Evolutionary conservation across 2,888 invertebrate genomes (phyloP).

Genomic region (Cyclophora albipunctata): DNA sequence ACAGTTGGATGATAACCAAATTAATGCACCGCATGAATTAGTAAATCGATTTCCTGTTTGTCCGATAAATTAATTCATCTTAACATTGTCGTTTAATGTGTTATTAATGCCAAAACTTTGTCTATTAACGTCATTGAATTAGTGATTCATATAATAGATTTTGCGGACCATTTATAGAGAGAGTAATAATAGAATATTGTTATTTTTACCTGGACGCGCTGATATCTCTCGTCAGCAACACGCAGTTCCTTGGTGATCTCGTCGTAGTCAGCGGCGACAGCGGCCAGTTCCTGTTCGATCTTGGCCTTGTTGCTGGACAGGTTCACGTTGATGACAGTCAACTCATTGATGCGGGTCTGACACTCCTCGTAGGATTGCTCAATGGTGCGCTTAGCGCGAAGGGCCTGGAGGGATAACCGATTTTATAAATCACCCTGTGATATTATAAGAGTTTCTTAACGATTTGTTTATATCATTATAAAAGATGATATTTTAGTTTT

Average conservation of each 20-base stretch:
- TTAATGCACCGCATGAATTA: not conserved
- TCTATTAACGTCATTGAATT: not conserved
- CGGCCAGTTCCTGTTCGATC: constrained; percentile 94
- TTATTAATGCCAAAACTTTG: not conserved
- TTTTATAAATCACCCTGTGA: not conserved
- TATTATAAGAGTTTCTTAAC: too few species aligned
- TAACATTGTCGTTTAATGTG: not conserved
- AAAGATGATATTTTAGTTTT: too few species aligned
- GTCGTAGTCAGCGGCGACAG: constrained; percentile 96
- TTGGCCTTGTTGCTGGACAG: constrained; percentile 95
- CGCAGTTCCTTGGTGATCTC: constrained; percentile 97
- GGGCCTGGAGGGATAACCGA: constrained; percentile 76
- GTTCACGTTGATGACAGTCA: constrained; percentile 96
- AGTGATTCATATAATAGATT: not conserved
- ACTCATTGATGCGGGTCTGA: constrained; percentile 92
- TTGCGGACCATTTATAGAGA: not conserved
- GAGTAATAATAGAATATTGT: not conserved
- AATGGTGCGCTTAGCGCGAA: constrained; percentile 92
- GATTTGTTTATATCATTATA: too few species aligned
- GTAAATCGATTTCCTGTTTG: not conserved
- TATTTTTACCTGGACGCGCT: constrained; percentile 83
- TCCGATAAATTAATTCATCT: not conserved
- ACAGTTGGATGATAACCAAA: not conserved
- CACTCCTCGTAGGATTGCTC: constrained; percentile 95
- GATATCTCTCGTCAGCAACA: constrained; percentile 95